Base-by-base conservation (phyloP, 2,888 invertebrate genomes). In the Drosophila suboccidentalis region DNA sequence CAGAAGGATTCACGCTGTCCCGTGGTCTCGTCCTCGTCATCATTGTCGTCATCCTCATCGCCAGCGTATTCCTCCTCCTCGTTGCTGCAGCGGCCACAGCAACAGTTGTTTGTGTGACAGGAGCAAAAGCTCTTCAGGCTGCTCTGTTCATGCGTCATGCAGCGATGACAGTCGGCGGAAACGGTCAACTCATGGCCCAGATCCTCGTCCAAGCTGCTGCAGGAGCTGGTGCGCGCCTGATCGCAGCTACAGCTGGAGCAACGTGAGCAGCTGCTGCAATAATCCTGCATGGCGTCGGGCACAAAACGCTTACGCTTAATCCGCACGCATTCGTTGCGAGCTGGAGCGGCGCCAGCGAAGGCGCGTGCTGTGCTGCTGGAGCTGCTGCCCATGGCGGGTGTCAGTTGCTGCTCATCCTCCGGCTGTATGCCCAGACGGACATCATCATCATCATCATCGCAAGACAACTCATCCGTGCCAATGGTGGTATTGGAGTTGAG, bases 241-340 rank as follows among this genome's bases (percentile, higher is more conserved):
- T 86, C 87, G 39, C 90, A 88, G 61, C 90, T 90, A 68, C 90
- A 91, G 66, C 91, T 91, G 53, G 91, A 91, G 71, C 90, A 91
- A 49, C 89, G 82, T 11, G 91, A 91, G 39, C 86, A 87, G 65
- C 92, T 91, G 70, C 90, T 91, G 82, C 91, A 91, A 67, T 87
- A 89, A 57, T 82, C 80, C 11, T 82, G 77, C 59, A 77, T 76
- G 17, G 87, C 78, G 8, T 86, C 80, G 19, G 90, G 83, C 32
- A 84, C 83, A 44, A 92, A 92, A 1, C 90, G 85, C 61, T 92
- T 92, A 4, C 92, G 82, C 65, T 90, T 91, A 44, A 92, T 92
- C 59, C 90, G 80, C 8, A 91, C 91, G 55, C 90, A 89, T 59
- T 91, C 90, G 57, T 91, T 92, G 32, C 85, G 81, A 0, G 71